phyloP scores from a whole-genome alignment of 2,888 invertebrate species.

The Morpho helenor region DNA sequence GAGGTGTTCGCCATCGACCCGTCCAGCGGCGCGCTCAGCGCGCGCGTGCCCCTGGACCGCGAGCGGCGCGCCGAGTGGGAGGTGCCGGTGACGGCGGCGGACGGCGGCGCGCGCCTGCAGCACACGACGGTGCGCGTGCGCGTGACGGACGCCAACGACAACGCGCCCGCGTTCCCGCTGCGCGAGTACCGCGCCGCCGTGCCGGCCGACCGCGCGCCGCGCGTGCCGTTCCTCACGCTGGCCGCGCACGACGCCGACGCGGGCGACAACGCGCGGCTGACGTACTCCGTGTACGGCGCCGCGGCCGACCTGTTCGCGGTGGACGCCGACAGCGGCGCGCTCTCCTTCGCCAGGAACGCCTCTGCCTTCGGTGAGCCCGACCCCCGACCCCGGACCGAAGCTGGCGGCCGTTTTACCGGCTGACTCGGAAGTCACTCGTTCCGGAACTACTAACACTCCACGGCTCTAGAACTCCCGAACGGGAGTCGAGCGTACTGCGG shows the following conservation, averaged over 20 bases:
- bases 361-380: constrained; percentile 61
- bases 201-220: constrained; percentile 64
- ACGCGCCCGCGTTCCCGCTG: constrained; percentile 86
- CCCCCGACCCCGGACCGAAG: not conserved
- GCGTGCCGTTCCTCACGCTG: constrained; percentile 55
- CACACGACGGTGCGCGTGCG: constrained; percentile 88
- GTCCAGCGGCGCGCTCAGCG: constrained; percentile 83
- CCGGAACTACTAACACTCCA: too few relatives aligned
- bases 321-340: constrained; percentile 85
- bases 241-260: constrained; percentile 88
- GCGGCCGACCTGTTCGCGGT: constrained; percentile 86
- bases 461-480: too few relatives aligned
- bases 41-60: constrained; percentile 85
- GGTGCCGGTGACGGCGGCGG: constrained; percentile 89
- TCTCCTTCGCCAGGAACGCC: constrained; percentile 83
- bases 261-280: constrained; percentile 83
- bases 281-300: constrained; percentile 86
- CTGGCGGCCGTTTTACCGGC: too few relatives aligned
- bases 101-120: constrained; percentile 88
- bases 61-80: constrained; percentile 79
- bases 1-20: constrained; percentile 87
- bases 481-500: too few relatives aligned
- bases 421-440: too few relatives aligned
- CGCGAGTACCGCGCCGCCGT: constrained; percentile 88
- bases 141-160: constrained; percentile 91